Conservation (phyloP, 2,113 vertebrate species). For the Syngnathus floridae region DNA sequence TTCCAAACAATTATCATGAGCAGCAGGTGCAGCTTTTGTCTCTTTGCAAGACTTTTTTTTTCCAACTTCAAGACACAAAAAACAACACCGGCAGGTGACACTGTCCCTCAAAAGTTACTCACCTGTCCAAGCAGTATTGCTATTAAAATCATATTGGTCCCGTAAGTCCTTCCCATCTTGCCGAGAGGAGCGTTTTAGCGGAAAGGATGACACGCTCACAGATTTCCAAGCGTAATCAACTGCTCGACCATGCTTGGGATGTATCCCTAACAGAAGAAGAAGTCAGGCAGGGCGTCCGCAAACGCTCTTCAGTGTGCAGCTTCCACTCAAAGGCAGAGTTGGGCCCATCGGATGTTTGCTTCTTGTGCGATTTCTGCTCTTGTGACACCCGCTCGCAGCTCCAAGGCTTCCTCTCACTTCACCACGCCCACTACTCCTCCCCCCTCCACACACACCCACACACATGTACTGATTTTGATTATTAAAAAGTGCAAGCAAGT, state of each 20-base stretch:
- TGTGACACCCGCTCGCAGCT: constrained; percentile 35
- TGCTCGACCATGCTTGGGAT: constrained; percentile 39
- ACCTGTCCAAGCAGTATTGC: constrained; percentile 59
- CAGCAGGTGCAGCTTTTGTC: background rate
- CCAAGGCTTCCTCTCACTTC: constrained; percentile 28
- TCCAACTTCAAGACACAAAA: background rate
- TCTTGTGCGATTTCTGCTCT: constrained; percentile 32
- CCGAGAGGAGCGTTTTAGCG: constrained; percentile 1
- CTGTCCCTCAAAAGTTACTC: constrained; percentile 35
- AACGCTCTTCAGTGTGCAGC: background rate
- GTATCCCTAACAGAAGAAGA: too few species aligned
- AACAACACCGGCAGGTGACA: background rate
- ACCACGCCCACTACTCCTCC: constrained; percentile 54
- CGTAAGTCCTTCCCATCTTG: constrained; percentile 35
- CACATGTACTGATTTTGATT: background rate
- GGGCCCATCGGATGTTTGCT: constrained; percentile 24
- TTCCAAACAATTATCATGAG: background rate
- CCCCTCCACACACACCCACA: constrained; percentile 10
- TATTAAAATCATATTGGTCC: constrained; percentile 51
- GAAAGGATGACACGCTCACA: constrained; percentile 34
- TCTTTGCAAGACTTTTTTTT: background rate
- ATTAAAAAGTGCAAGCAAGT: too few species aligned
- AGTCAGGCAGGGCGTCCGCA: background rate
- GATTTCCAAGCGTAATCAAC: constrained; percentile 15
- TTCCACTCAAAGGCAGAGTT: constrained; percentile 21